Conservation (phyloP, 35 echinoderm and acorn worm species). For the Ptychodera flava region DNA sequence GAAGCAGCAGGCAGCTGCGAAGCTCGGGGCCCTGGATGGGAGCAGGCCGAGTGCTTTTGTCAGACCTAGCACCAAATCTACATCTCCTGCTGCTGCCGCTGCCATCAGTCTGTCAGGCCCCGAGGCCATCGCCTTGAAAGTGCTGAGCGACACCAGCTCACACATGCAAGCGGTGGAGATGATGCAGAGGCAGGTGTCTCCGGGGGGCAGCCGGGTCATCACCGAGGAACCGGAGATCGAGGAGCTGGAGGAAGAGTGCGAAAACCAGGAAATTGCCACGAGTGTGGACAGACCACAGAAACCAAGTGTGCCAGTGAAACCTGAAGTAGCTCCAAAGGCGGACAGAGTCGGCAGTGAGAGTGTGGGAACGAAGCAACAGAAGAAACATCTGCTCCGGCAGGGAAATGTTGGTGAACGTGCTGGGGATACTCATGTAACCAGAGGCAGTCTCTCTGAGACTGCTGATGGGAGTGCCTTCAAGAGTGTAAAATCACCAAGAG, state of each 20-base stretch:
- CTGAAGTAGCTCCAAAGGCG: neutral
- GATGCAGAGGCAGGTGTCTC: constrained; percentile 54
- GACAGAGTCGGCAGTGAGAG: neutral
- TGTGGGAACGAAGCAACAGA: neutral
- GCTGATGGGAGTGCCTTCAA: neutral
- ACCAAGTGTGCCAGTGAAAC: neutral
- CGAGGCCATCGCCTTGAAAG: constrained; percentile 81
- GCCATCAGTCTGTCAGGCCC: constrained; percentile 22
- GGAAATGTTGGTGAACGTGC: neutral
- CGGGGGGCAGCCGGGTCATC: neutral
- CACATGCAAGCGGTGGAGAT: constrained; percentile 95
- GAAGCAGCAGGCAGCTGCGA: neutral
- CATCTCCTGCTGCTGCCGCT: neutral
- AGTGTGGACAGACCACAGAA: neutral
- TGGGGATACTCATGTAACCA: too few species aligned
- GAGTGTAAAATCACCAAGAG: neutral
- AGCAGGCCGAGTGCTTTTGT: neutral
- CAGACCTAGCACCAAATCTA: constrained; percentile 18
- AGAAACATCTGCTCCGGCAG: neutral
- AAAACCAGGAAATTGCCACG: neutral
- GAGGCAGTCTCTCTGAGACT: neutral
- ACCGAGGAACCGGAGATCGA: neutral
- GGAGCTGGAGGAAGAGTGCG: neutral
- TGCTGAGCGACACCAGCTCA: constrained; percentile 75
- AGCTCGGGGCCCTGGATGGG: neutral